A percentile compares a stretch with the other conserved stretches of the same genome.
phyloP scores from a whole-genome alignment of 2,113 vertebrate genomes.

The Psammodynastes pulverulentus region DNA sequence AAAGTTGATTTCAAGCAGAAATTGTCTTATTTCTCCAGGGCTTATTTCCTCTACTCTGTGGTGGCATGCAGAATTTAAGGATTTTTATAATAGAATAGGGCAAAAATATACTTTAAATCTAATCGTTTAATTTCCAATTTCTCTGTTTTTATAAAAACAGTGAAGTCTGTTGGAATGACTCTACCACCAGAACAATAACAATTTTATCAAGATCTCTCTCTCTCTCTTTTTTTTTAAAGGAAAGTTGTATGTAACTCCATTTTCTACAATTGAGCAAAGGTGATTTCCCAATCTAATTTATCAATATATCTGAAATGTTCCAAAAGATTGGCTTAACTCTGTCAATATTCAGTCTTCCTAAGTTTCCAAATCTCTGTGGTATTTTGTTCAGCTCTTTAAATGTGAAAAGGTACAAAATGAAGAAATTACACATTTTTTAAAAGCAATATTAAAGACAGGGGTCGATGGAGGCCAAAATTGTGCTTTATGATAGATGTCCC shows the following conservation, averaged over 20 bases:
- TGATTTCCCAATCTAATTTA: constrained; percentile 26
- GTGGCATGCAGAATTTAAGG: not conserved
- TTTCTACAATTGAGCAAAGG: constrained; percentile 16
- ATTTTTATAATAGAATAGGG: not conserved
- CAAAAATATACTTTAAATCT: not conserved
- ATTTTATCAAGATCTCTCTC: not conserved
- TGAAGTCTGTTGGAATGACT: not conserved
- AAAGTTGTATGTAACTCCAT: not conserved
- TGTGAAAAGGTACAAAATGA: constrained; percentile 37
- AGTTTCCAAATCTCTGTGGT: constrained; percentile 26
- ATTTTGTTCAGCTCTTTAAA: constrained; percentile 50
- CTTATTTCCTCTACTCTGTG: not conserved
- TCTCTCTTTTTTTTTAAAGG: no score
- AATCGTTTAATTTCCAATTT: not conserved
- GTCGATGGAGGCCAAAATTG: not conserved
- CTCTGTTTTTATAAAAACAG: not conserved
- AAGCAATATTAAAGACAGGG: constrained; percentile 25
- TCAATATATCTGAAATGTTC: constrained; percentile 37
- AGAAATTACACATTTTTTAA: constrained; percentile 30
- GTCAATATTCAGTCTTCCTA: constrained; percentile 25
- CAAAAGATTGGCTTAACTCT: constrained; percentile 16
- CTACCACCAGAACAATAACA: not conserved
- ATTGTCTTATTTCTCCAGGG: not conserved
- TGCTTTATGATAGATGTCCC: not conserved
- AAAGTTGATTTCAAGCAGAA: not conserved